Conservation (phyloP, 2,888 invertebrate genomes). For the Andrena haemorrhoa region DNA sequence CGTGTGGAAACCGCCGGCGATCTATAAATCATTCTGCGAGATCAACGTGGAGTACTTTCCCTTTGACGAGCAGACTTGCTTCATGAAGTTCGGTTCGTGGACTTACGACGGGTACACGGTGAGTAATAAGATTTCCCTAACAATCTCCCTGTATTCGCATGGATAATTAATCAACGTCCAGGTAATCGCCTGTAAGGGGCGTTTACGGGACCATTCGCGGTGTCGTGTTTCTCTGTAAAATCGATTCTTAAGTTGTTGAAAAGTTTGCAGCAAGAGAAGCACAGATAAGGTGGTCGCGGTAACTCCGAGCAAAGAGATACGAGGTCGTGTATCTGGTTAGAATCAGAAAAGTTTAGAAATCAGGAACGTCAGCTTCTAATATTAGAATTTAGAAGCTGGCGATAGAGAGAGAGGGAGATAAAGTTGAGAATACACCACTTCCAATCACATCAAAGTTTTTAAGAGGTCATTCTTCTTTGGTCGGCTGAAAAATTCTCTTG, state of each 20-base stretch:
- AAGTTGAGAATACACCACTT: no score
- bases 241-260: background rate
- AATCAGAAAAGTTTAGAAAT: no score
- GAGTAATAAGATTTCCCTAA: slow-evolving; percentile 79
- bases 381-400: no score
- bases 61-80: slow-evolving; percentile 97
- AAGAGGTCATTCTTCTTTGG: background rate
- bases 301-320: no score
- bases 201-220: background rate
- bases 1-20: slow-evolving; percentile 99
- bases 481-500: background rate
- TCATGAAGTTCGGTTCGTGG: slow-evolving; percentile 98
- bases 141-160: background rate
- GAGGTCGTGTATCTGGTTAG: no score
- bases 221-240: slow-evolving; percentile 4
- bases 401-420: no score
- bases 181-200: background rate
- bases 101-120: slow-evolving; percentile 98
- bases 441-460: no score
- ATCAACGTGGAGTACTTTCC: slow-evolving; percentile 98
- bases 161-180: slow-evolving; percentile 43
- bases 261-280: background rate
- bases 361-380: no score
- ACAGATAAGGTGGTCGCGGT: background rate
- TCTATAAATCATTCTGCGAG: slow-evolving; percentile 99